These are phyloP conservation scores for Diplolepis rosae DNA, from an alignment of 2,888 invertebrate genomes.

Conservation along the genomic window DNA sequence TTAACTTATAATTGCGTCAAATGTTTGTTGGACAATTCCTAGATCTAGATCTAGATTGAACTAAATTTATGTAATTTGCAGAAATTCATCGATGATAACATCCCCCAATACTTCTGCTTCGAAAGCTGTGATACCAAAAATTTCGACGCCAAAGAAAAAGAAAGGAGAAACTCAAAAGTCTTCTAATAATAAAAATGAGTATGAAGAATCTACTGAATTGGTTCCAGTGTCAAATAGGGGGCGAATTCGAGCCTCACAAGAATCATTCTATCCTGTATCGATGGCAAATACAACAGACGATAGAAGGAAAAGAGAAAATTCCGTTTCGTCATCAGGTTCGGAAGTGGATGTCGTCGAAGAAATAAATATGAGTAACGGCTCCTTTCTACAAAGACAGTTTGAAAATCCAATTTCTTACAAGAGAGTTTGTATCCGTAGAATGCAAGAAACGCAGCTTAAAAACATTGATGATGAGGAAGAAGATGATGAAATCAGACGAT, in stretches of 20 bases:
- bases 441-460: slow-evolving; percentile 2
- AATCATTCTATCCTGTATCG: background rate
- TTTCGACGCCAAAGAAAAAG: background rate
- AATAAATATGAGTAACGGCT: slow-evolving; percentile 9
- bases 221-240: background rate
- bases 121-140: background rate
- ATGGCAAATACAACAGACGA: background rate
- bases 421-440: slow-evolving; percentile 15
- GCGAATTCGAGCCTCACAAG: background rate
- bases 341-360: slow-evolving; percentile 17
- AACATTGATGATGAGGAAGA: slow-evolving; percentile 10
- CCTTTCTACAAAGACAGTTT: background rate
- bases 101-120: background rate
- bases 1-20: no score
- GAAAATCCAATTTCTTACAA: slow-evolving; percentile 14
- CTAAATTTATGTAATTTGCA: background rate
- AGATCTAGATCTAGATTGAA: background rate
- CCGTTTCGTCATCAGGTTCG: background rate
- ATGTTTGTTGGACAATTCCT: no score
- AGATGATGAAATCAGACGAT: slow-evolving; percentile 6
- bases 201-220: background rate
- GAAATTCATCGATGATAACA: background rate
- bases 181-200: background rate
- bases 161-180: background rate
- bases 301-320: background rate